Evolutionary conservation across 2,888 invertebrate genomes (phyloP), one percentile per base, ranked within the genome.

Genomic region (Polietes domitor): DNA sequence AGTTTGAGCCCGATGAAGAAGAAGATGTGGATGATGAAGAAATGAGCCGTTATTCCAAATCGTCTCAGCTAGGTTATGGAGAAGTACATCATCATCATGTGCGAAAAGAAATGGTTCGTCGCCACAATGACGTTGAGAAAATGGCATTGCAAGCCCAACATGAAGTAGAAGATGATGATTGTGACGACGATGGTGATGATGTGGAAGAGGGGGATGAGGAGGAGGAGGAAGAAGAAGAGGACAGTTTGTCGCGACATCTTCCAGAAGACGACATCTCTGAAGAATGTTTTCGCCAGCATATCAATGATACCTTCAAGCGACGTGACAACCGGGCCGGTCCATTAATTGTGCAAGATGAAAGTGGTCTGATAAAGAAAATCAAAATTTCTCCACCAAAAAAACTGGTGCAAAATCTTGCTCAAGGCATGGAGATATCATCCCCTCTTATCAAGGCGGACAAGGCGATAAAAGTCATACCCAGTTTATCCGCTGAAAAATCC

Each of bases 221-320:
- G 12, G 86, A 83, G 5, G 84, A 76, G 65, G 37, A 37, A 37
- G 37, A 7, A 68, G 76, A 82, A 1, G 80, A 78, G 0, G 83
- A 85, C 10, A n/a, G 53, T 17, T 1, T n/a, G n/a, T n/a, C 82
- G 86, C n/a, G 86, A 83, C 7, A n/a, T n/a, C n/a, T n/a, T n/a
- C n/a, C n/a, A n/a, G n/a, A n/a, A n/a, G 84, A 76, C 21, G 65
- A 82, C 73, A 26, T 86, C 71, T 72, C 80, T 76, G 83, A 74
- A 21, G 19, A 76, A 41, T 32, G 70, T 76, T 9, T 72, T 15
- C 47, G 79, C 77, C 73, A 65, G 21, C 63, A 0, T 74, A 80
- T 65, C 76, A 19, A 84, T 12, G 37, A 37, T 12, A 1, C 37
- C 12, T 37, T 37, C 37, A 9, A 37, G n/a, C 9, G 9, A 37